phyloP scores from a whole-genome alignment of 1,140 invertebrate genomes.

The Tetragonula clypearis region DNA sequence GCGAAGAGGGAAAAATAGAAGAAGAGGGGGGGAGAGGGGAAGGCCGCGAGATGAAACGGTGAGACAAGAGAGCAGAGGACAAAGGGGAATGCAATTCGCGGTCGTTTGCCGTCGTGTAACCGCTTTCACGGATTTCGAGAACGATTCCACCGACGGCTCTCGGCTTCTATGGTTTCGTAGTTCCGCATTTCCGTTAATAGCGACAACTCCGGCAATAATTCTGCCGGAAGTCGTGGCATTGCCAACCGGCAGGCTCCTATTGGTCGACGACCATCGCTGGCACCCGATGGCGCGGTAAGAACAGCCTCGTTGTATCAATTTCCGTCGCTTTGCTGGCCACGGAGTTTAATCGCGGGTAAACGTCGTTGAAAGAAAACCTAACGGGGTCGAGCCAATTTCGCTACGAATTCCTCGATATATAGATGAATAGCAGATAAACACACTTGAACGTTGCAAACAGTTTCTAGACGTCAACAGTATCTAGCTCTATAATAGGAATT shows the following conservation, averaged over 20 bases:
- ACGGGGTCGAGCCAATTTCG: too few relatives aligned
- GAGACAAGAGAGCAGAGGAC: neutral
- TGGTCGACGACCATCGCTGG: neutral
- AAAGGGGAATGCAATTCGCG: conserved; percentile 20
- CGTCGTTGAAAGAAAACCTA: neutral
- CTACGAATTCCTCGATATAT: neutral
- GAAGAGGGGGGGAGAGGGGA: too few relatives aligned
- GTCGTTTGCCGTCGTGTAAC: conserved; percentile 41
- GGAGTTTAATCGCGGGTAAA: neutral
- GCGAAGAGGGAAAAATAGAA: neutral
- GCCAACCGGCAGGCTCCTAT: neutral
- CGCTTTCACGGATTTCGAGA: conserved; percentile 47
- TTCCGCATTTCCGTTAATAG: conserved; percentile 48
- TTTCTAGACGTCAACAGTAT: neutral
- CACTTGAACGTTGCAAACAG: neutral
- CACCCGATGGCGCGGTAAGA: conserved; percentile 9
- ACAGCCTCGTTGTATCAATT: conserved; percentile 41
- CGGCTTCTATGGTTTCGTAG: conserved; percentile 45
- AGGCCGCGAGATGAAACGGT: neutral
- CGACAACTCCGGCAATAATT: conserved; percentile 43
- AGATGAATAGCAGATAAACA: neutral
- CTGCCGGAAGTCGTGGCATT: conserved; percentile 26
- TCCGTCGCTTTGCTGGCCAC: conserved; percentile 5
- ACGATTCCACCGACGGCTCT: conserved; percentile 30
- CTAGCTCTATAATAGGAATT: neutral